A percentile compares a stretch with the other conserved stretches of the same genome.
phyloP scores from a whole-genome alignment of 2,797 vertebrate species.

The Mareca penelope region DNA sequence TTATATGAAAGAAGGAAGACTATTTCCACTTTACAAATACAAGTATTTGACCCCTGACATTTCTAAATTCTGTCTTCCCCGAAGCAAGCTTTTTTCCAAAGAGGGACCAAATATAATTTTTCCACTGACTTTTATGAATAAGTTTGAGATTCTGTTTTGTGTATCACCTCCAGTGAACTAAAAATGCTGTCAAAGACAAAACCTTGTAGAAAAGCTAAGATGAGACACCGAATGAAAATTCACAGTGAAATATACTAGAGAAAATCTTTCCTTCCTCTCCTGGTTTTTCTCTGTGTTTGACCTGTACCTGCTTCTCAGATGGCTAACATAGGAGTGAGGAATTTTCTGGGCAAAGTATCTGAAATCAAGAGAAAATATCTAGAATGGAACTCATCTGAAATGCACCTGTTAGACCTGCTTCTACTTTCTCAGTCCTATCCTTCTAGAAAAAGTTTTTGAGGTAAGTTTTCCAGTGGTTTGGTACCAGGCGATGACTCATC shows the following conservation, averaged over 20 bases:
- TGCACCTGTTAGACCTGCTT: background rate
- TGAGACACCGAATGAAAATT: background rate
- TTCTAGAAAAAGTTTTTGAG: background rate
- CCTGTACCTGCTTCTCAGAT: background rate
- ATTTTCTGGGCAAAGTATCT: background rate
- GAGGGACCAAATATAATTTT: background rate
- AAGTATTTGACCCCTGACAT: slow-evolving; percentile 20
- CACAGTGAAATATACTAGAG: background rate
- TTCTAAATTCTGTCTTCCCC: slow-evolving; percentile 23
- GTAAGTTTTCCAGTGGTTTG: background rate
- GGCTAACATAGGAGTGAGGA: background rate
- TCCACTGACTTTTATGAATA: background rate
- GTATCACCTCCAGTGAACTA: background rate
- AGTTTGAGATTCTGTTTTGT: background rate
- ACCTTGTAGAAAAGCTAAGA: background rate
- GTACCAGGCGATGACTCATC: background rate
- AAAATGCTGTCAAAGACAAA: background rate
- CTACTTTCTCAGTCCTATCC: background rate
- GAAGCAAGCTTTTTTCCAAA: background rate
- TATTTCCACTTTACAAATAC: slow-evolving; percentile 35
- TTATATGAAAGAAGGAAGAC: slow-evolving; percentile 22
- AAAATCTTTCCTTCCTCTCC: background rate
- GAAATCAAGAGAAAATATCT: background rate
- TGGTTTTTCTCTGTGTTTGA: background rate
- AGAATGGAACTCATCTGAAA: background rate